Percentiles rank a stretch among this genome's conserved stretches.
phyloP scores from a whole-genome alignment of 2,113 vertebrate species.

The Chauna torquata region DNA sequence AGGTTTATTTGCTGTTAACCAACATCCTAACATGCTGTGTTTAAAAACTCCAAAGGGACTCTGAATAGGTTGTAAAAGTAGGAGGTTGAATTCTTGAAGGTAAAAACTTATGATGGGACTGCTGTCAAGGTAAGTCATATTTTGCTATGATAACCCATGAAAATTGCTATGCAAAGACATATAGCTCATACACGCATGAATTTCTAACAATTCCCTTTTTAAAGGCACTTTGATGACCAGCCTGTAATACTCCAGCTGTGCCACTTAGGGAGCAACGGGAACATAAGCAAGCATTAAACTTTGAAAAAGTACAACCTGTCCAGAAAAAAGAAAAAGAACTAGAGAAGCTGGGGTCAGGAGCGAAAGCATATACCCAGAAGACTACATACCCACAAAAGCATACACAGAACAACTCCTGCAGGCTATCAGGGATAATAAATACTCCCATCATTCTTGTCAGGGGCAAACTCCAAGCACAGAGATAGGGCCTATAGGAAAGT shows the following conservation, averaged over 20 bases:
- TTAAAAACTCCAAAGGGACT: conserved; percentile 58
- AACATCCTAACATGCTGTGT: conserved; percentile 48
- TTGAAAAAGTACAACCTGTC: background rate
- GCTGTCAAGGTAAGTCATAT: conserved; percentile 20
- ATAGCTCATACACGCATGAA: background rate
- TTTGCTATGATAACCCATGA: background rate
- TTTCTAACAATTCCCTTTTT: background rate
- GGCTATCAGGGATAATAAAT: background rate
- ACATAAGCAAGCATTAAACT: background rate
- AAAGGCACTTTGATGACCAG: background rate
- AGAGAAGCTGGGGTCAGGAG: background rate
- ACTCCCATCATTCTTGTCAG: background rate
- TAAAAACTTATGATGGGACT: conserved; percentile 33
- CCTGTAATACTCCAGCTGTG: background rate
- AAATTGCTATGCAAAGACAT: background rate
- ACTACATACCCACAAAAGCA: background rate
- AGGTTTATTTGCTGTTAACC: conserved; percentile 64
- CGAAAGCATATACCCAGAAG: background rate
- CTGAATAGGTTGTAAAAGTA: conserved; percentile 42
- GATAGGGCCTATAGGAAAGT: background rate
- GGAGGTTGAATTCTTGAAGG: conserved; percentile 51
- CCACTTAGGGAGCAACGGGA: fast-evolving
- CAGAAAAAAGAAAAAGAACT: background rate
- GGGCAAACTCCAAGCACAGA: background rate
- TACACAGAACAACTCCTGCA: background rate